These are phyloP conservation scores for Diaphora mendica DNA, from an alignment of 2,888 invertebrate species.

Conservation along the genomic window DNA sequence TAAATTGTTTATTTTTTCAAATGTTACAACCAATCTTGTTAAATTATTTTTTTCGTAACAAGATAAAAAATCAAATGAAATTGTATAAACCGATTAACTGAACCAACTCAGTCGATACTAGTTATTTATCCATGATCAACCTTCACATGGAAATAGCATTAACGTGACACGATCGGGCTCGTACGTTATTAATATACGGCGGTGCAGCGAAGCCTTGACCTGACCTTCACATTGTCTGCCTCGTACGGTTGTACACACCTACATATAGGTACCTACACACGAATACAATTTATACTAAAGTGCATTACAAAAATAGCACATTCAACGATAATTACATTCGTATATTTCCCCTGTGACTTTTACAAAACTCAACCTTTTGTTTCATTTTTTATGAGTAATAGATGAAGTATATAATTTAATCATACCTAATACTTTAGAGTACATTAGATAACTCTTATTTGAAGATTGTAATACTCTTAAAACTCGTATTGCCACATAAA, in stretches of 20 bases:
- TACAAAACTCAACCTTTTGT: slow-evolving; percentile 33
- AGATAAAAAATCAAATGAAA: neutral
- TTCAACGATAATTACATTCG: slow-evolving; percentile 51
- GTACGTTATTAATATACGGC: slow-evolving; percentile 60
- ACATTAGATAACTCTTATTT: neutral
- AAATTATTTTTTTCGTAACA: neutral
- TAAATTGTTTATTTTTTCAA: neutral
- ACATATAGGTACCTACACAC: slow-evolving; percentile 31
- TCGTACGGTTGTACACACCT: slow-evolving; percentile 30
- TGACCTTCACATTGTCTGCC: slow-evolving; percentile 62
- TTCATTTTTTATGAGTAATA: slow-evolving; percentile 28
- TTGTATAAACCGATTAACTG: slow-evolving; percentile 25
- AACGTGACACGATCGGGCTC: slow-evolving; percentile 58
- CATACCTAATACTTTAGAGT: neutral
- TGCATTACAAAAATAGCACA: slow-evolving; percentile 52
- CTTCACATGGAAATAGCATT: slow-evolving; percentile 60
- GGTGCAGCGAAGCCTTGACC: slow-evolving; percentile 77
- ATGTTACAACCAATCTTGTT: neutral
- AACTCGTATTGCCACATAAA: no score
- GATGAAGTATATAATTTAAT: neutral
- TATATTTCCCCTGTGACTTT: slow-evolving; percentile 36
- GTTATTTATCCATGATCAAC: slow-evolving; percentile 36
- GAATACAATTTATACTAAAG: slow-evolving; percentile 51
- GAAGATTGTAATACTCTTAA: neutral
- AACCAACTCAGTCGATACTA: slow-evolving; percentile 41